Evolutionary conservation across 2,888 invertebrate species (phyloP).

Genomic region (Cataglyphis livida): DNA sequence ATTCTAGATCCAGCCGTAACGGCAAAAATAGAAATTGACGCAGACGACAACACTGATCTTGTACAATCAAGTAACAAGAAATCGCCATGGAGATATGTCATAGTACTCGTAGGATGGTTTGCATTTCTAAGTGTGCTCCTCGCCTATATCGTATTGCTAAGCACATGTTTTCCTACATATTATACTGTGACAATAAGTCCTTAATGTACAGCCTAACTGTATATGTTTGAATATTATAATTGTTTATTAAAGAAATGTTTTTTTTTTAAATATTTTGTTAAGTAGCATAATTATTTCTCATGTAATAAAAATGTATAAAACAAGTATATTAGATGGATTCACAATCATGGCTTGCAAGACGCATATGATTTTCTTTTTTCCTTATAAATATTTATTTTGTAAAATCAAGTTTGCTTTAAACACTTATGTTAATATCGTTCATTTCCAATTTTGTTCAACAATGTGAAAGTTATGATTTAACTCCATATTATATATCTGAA

Average conservation of each 20-base stretch:
- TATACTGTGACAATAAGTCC: neutral
- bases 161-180: constrained; percentile 62
- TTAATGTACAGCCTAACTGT: constrained; percentile 9
- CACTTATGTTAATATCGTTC: constrained; percentile 57
- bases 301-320: constrained; percentile 1
- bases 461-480: constrained; percentile 52
- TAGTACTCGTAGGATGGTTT: constrained; percentile 77
- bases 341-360: neutral
- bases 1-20: constrained; percentile 78
- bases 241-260: neutral
- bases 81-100: constrained; percentile 75
- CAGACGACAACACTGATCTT: constrained; percentile 74
- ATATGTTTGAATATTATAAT: neutral
- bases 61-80: constrained; percentile 62
- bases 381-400: constrained; percentile 60
- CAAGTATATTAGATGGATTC: neutral
- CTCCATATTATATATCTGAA: constrained; percentile 22
- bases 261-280: neutral
- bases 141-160: constrained; percentile 74
- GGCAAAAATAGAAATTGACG: constrained; percentile 72
- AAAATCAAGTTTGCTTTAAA: constrained; percentile 76
- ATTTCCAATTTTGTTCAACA: constrained; percentile 49
- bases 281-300: neutral
- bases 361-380: neutral
- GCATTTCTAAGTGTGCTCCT: constrained; percentile 73